Evolutionary conservation across 2,113 vertebrate species (phyloP), one percentile per base, ranked within the genome.

Genomic region (Ailuropoda melanoleuca): DNA sequence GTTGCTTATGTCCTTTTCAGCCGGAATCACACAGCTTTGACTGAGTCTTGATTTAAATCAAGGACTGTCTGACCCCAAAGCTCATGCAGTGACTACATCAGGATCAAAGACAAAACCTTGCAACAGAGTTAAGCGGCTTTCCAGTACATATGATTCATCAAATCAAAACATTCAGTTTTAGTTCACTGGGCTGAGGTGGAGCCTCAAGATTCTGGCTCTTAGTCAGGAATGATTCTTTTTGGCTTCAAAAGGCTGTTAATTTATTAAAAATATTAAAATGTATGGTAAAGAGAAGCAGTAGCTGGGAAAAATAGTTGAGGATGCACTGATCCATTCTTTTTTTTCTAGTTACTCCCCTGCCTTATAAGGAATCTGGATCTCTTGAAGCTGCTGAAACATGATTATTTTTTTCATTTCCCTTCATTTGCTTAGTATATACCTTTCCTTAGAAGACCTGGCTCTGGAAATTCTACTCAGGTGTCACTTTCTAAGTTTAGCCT

Each of bases 221-320:
- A 66, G 34, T 82, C 86, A 74, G 62, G 55, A 86, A 55, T 74
- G 17, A 18, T 74, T 29, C 29, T 90, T 89, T 88, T 64, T 34
- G 72, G 80, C 50, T 74, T 81, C 62, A 90, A 64, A 80, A 85
- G 26, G 29, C 43, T 77, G 34, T 64, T 86, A 50, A 58, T 81
- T 60, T 72, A 29, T 80, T 85, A 64, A 90, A 89, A 90, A 90
- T 58, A 74, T 75, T 91, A 81, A 88, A 81, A n/a, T 88, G 21
- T 8, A 74, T 56, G n/a, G 21, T 90, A 95, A 82, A 48, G 34
- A 81, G 77, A 91, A 66, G 48, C 50, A 26, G 89, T 34, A 64
- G 19, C 83, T 31, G 12, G 70, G 72, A n/a, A 83, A 93, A 94
- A 56, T 46, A 55, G 19, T n/a, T 66, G 26, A 70, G 19, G 9